phyloP scores from a whole-genome alignment of 2,113 vertebrate genomes.

The Oreochromis tanganicae region DNA sequence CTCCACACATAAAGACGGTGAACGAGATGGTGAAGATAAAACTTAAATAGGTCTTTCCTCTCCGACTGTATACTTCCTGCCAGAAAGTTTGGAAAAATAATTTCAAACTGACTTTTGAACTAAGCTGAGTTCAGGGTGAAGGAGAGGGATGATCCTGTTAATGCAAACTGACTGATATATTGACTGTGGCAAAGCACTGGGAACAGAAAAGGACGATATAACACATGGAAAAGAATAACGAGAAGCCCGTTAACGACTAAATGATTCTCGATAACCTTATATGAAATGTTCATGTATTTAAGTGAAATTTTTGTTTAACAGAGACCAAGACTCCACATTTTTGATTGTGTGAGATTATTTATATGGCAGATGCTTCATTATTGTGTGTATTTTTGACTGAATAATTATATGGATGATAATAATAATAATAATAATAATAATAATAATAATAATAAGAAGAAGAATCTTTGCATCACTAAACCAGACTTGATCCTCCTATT shows the following conservation, averaged over 20 bases:
- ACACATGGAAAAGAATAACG: background rate
- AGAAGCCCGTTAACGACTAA: background rate
- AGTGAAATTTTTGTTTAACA: background rate
- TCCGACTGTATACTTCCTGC: background rate
- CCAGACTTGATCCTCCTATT: background rate
- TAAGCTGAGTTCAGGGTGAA: background rate
- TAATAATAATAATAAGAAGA: background rate
- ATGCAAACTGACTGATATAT: background rate
- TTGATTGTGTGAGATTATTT: background rate
- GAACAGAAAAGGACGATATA: background rate
- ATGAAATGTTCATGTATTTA: background rate
- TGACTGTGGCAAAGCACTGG: background rate
- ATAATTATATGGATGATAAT: background rate
- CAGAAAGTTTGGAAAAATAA: background rate
- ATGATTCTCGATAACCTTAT: accelerated
- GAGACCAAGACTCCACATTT: background rate
- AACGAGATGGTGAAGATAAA: background rate
- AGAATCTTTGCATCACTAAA: conserved; percentile 5
- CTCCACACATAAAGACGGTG: accelerated
- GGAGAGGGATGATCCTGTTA: background rate
- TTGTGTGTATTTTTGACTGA: background rate
- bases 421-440: background rate
- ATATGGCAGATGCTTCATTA: background rate
- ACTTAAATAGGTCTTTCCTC: background rate
- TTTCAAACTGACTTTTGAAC: background rate